phyloP scores from a whole-genome alignment of 2,113 vertebrate species.

The Perca schrenkii region DNA sequence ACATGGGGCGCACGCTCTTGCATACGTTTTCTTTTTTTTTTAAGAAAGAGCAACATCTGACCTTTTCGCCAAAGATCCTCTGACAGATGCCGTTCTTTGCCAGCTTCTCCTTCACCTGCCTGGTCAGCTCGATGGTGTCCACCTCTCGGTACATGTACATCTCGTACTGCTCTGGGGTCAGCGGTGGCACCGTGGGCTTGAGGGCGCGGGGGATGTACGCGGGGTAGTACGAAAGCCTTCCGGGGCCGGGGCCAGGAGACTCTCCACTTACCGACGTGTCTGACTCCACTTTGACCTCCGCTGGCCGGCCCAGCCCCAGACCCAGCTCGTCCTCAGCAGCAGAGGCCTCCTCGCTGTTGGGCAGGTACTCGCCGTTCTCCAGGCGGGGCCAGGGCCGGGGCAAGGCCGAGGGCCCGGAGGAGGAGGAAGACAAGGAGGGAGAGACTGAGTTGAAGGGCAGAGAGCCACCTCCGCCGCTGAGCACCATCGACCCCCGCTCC shows the following conservation, averaged over 20 bases:
- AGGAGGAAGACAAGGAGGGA: constrained; percentile 92
- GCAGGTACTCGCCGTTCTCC: constrained; percentile 81
- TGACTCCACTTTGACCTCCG: constrained; percentile 90
- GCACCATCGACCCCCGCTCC: constrained; percentile 81
- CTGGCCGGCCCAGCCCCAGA: constrained; percentile 70
- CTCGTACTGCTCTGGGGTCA: constrained; percentile 98
- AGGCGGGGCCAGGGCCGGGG: constrained; percentile 88
- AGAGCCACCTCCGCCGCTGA: constrained; percentile 57
- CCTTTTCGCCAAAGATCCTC: constrained; percentile 99
- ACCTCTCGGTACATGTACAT: constrained; percentile 99
- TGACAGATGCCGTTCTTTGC: constrained; percentile 99
- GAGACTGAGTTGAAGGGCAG: constrained; percentile 91
- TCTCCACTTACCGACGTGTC: constrained; percentile 80
- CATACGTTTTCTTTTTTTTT: neutral
- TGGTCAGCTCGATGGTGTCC: constrained; percentile 95
- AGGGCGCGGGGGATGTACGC: constrained; percentile 92
- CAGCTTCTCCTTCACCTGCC: constrained; percentile 98
- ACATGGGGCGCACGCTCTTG: too few species aligned
- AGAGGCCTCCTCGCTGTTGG: constrained; percentile 87
- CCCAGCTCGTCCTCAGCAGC: constrained; percentile 86
- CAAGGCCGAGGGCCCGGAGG: constrained; percentile 89
- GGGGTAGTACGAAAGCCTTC: constrained; percentile 91
- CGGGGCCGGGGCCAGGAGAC: constrained; percentile 50
- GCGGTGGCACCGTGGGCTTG: constrained; percentile 94
- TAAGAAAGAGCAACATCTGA: constrained; percentile 63